phyloP scores from a whole-genome alignment of 2,888 invertebrate species.

The Craniophora ligustri region DNA sequence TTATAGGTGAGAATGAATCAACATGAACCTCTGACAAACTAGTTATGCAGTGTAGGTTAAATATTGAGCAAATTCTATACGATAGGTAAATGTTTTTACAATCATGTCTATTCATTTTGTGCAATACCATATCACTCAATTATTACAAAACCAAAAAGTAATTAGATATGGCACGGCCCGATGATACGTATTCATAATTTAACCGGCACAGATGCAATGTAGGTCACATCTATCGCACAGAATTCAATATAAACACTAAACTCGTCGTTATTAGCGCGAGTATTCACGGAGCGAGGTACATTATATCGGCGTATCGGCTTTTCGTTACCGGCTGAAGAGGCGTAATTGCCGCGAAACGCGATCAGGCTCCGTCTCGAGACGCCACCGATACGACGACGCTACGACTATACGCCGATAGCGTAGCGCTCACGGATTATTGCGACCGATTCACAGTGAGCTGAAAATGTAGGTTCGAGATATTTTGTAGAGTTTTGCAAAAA shows the following conservation, averaged over 20 bases:
- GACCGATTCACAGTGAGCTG: conserved; percentile 17
- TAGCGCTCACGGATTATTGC: conserved; percentile 34
- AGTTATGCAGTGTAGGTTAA: too few relatives aligned
- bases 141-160: too few relatives aligned
- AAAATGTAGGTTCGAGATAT: background rate
- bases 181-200: too few relatives aligned
- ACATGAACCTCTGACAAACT: too few relatives aligned
- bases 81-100: too few relatives aligned
- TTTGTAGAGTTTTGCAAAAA: too few relatives aligned
- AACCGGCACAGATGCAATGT: too few relatives aligned
- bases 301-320: conserved; percentile 46
- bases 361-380: conserved; percentile 47
- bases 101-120: too few relatives aligned
- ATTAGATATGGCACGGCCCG: too few relatives aligned
- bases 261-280: conserved; percentile 5
- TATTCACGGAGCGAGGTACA: conserved; percentile 20
- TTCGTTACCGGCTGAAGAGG: conserved; percentile 54
- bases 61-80: too few relatives aligned
- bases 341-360: conserved; percentile 68
- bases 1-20: too few relatives aligned
- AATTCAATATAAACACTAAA: conserved; percentile 5
- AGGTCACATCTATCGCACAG: background rate
- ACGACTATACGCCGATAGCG: conserved; percentile 27
- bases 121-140: too few relatives aligned
- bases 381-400: conserved; percentile 31